Conservation (phyloP, 2,113 vertebrate species). For the Corythornis cristatus region DNA sequence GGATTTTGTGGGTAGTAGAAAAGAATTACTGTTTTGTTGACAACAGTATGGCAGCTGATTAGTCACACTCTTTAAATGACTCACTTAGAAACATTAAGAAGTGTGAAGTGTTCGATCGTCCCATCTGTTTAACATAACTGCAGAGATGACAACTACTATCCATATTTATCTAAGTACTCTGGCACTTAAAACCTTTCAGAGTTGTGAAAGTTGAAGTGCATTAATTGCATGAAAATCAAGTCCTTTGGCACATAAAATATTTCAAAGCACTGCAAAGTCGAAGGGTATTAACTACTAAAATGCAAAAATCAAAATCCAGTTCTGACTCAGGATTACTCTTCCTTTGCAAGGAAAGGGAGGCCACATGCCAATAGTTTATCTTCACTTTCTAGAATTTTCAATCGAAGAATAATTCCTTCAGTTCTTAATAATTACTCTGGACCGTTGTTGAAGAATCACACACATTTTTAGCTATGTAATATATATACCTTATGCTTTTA, state of each 20-base stretch:
- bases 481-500: not conserved
- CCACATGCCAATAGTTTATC: not conserved
- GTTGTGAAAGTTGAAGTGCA: not conserved
- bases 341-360: not conserved
- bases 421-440: not conserved
- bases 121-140: conserved; percentile 49
- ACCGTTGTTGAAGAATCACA: not conserved
- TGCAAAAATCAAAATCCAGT: not conserved
- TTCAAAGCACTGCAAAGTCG: not conserved
- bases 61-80: conserved; percentile 42
- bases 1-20: conserved; percentile 1
- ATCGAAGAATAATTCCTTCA: not conserved
- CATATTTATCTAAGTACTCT: not conserved
- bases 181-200: not conserved
- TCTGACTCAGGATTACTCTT: not conserved
- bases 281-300: not conserved
- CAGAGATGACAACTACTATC: not conserved
- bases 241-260: not conserved
- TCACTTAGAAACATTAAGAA: conserved; percentile 42
- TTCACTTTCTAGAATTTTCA: not conserved
- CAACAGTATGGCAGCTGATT: conserved; percentile 31
- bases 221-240: not conserved
- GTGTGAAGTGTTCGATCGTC: not conserved
- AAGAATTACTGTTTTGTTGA: conserved; percentile 41
- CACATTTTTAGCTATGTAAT: not conserved